Evolutionary conservation across 2,113 vertebrate species (phyloP).

Genomic region (Rhynchopsitta pachyrhyncha): DNA sequence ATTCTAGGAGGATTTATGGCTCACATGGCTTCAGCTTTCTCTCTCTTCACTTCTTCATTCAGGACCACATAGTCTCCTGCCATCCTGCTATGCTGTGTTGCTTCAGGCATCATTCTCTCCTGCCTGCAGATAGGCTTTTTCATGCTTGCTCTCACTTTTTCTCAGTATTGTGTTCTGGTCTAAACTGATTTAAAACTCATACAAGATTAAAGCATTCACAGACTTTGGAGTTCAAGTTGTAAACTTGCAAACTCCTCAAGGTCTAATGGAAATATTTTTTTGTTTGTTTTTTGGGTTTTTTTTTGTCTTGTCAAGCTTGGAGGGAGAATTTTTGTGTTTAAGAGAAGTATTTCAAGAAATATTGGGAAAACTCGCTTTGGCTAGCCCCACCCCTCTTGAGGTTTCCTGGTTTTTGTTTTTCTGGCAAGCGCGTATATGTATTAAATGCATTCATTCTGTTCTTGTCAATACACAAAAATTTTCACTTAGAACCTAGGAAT

Average conservation of each 20-base stretch:
- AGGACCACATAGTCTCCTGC: not conserved
- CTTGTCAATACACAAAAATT: not conserved
- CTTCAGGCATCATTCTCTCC: not conserved
- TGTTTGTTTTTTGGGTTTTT: not conserved
- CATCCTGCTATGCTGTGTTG: not conserved
- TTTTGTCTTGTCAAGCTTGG: not conserved
- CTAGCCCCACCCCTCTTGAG: not conserved
- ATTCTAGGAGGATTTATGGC: not conserved
- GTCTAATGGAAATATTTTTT: not conserved
- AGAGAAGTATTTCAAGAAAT: not conserved
- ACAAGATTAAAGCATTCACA: not conserved
- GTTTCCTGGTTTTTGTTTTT: not conserved
- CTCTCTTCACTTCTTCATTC: not conserved
- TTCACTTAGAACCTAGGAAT: not conserved
- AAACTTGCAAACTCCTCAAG: not conserved
- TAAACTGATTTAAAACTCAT: not conserved
- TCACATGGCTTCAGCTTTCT: not conserved
- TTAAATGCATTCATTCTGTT: not conserved
- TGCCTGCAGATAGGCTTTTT: not conserved
- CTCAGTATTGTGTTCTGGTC: not conserved
- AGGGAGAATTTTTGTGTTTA: not conserved
- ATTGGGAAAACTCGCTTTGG: not conserved
- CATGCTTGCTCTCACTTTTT: not conserved
- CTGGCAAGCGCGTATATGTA: not conserved
- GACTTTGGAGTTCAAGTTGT: not conserved